phyloP scores from a whole-genome alignment of 2,797 vertebrate species.

The Anguilla obscura region DNA sequence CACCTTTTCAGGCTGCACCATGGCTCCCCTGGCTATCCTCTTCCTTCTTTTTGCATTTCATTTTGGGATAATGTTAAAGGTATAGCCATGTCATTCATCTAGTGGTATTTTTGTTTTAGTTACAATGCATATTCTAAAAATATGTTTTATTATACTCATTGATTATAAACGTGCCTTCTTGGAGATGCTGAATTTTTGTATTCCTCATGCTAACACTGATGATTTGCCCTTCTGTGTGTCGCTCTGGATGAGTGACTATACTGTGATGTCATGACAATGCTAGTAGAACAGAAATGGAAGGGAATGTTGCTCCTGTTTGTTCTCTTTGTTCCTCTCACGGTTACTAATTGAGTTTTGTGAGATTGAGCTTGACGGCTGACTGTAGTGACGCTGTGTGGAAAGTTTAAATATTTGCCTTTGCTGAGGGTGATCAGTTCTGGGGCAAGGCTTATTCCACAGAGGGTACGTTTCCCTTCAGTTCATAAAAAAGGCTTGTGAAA shows the following conservation, averaged over 20 bases:
- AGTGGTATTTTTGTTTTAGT: too few relatives aligned
- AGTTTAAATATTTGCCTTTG: neutral
- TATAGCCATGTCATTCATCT: too few relatives aligned
- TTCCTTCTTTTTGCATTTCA: too few relatives aligned
- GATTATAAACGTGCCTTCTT: too few relatives aligned
- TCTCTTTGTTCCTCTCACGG: too few relatives aligned
- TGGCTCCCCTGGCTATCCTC: too few relatives aligned
- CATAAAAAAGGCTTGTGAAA: conserved; percentile 31
- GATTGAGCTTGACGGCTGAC: neutral
- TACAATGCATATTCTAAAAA: too few relatives aligned
- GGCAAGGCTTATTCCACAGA: neutral
- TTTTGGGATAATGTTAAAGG: too few relatives aligned
- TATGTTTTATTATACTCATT: too few relatives aligned
- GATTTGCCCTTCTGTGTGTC: too few relatives aligned
- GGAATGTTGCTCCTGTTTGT: neutral
- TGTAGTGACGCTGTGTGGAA: neutral
- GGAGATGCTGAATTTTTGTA: too few relatives aligned
- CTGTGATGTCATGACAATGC: neutral
- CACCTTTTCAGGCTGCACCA: too few relatives aligned
- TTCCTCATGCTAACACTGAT: neutral
- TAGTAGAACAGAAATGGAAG: neutral
- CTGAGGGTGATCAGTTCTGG: neutral
- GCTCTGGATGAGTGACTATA: neutral
- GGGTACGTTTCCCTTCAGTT: neutral
- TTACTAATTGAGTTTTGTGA: neutral